Evolutionary conservation across 35 echinoderm and acorn worm species (phyloP), one percentile per base, ranked within the genome.

Genomic region (Eucidaris tribuloides): DNA sequence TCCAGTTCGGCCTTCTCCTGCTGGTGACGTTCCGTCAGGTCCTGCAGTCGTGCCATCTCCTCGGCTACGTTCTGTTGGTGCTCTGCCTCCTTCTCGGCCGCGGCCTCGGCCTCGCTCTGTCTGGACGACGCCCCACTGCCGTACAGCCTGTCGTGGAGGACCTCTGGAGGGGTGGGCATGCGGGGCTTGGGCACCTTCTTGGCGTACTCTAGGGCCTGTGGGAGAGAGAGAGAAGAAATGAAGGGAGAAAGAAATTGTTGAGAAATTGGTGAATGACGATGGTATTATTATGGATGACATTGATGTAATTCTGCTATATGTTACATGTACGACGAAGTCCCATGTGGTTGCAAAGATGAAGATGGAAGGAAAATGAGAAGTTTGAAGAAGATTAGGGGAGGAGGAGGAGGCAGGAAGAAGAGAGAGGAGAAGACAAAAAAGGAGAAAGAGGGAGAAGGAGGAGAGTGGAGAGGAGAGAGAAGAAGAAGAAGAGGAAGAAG

Each of bases 151-250:
- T 82, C 88, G 22, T 96, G 92, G 1, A 86, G 38, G 9, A 59
- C 82, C 45, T 96, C 92, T 1, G 64, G 87, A 5, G 87, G 87
- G 13, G 92, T 96, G 2, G 88, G 82, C 5, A 91, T 32, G 4
- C 82, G 82, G 14, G 94, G 94, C 35, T 85, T 88, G 20, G 80
- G 84, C 18, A 97, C 49, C 9, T 88, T 82, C 80, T 86, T 97
- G 20, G 94, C 80, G 46, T 97, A 97, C 46, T 92, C 45, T 18
- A 92, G 42, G 25, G 94, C 94, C 94, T 97, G 79, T 20, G 74
- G 7, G 40, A 43, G 2, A 74, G 33, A 19, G 22, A 20, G 4
- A 74, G 9, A 0, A 84, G 7, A 41, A 1, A 64, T 64, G 66
- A 0, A 44, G 37, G 38, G 40, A 52, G 9, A 52, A 52, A 9